A percentile compares a stretch with the other conserved stretches of the same genome.
These are phyloP conservation scores for Cordilura impudica DNA, from an alignment of 2,888 invertebrate genomes.

Conservation along the genomic window DNA sequence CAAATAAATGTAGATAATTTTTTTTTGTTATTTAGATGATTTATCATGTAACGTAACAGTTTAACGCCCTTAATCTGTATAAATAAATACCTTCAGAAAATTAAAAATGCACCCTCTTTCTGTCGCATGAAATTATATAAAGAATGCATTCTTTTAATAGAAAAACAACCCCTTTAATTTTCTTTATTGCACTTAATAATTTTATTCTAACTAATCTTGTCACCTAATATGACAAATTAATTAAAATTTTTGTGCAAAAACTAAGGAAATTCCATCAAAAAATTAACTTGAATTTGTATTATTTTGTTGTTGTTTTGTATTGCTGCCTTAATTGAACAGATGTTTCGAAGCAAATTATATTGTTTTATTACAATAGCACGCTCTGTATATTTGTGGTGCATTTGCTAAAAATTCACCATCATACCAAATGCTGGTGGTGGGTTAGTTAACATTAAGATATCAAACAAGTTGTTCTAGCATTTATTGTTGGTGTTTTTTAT, in stretches of 20 bases:
- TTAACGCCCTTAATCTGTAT: slow-evolving; percentile 49
- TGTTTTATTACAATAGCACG: neutral
- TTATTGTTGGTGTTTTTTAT: no score
- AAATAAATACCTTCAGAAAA: neutral
- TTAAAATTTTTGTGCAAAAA: slow-evolving; percentile 46
- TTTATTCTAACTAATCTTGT: slow-evolving; percentile 42
- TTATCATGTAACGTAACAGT: slow-evolving; percentile 51
- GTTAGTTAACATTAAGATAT: no score
- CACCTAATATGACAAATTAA: slow-evolving; percentile 51
- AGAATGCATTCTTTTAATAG: neutral
- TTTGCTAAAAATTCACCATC: neutral
- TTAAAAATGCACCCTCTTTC: neutral
- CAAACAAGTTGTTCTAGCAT: no score
- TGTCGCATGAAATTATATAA: neutral
- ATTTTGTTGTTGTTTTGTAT: neutral
- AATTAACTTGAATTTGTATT: neutral
- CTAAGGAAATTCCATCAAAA: slow-evolving; percentile 38
- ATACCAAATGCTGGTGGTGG: neutral
- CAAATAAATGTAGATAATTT: slow-evolving; percentile 46
- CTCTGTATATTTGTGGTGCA: neutral
- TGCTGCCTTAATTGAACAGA: neutral
- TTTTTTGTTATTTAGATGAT: slow-evolving; percentile 31
- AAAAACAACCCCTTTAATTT: slow-evolving; percentile 17
- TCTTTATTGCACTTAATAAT: neutral
- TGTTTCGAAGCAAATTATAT: neutral